Conservation (phyloP, 2,113 vertebrate genomes). For the Eira barbara region DNA sequence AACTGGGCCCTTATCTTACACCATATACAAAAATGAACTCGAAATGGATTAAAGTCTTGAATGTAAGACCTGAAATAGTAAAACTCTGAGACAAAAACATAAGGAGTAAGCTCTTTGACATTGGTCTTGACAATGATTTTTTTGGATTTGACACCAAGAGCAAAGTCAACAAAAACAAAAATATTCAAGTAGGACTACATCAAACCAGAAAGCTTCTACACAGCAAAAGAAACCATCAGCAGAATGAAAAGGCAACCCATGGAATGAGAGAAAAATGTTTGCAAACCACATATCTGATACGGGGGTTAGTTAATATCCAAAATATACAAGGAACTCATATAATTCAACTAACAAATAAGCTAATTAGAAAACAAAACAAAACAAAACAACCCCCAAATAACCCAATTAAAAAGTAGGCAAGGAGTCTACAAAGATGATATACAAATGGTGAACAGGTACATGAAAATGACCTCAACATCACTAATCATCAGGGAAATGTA, state of each 20-base stretch:
- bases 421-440: neutral
- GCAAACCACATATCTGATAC: neutral
- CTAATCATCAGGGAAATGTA: neutral
- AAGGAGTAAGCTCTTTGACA: neutral
- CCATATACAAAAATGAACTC: neutral
- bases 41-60: neutral
- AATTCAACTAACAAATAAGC: neutral
- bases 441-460: neutral
- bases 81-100: neutral
- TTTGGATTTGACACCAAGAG: neutral
- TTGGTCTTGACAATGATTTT: neutral
- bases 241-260: neutral
- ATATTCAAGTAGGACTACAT: neutral
- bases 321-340: neutral
- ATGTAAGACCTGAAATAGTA: neutral
- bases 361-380: neutral
- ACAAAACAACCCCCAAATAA: neutral
- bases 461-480: neutral
- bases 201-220: neutral
- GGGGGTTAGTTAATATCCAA: neutral
- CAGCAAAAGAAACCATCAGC: neutral
- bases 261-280: neutral
- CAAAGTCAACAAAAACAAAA: neutral
- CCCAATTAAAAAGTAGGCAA: neutral
- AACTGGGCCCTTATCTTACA: neutral